Evolutionary conservation across 2,797 vertebrate species (phyloP), one percentile per base, ranked within the genome.

Genomic region (Brachyalestes nurse): DNA sequence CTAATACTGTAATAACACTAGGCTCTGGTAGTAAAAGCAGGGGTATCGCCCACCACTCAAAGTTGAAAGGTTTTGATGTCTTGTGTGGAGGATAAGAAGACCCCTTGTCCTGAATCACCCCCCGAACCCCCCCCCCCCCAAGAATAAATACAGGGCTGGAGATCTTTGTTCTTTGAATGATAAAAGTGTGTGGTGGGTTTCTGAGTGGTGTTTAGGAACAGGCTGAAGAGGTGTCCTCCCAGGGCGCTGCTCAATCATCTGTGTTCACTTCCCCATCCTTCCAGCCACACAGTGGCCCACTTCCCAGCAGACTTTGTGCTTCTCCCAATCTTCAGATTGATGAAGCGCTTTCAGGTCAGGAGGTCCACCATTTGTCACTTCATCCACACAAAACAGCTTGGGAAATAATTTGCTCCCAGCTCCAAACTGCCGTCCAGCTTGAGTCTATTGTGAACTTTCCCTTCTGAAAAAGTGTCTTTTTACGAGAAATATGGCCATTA

Each of bases 161-260:
- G 45, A 55, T 57, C 47, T 69, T 71, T 79, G 64, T 83, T 61
- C 38, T 66, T 64, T 79, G 72, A 66, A 66, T 42, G 42, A 57
- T 73, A 40, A 51, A 57, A 79, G 42, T 79, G 21, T 42, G 87
- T 90, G 89, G 88, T 81, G 90, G 87, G 87, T 89, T 89, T 87
- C 81, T 81, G 85, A 88, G 88, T 84, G 70, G 79, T 82, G 84
- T 87, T 89, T 65, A 86, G 83, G 81, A 75, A 78, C 85, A 42
- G 86, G 62, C 82, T 73, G 71, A 71, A 88, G 78, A 78, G 82
- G 49, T n/a, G 42, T 85, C 80, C 85, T 85, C 38, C 75, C 82
- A 82, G 79, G 77, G 75, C 71, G 47, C 66, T 74, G 75, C 80
- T 90, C 83, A 84, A 78, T 88, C 82, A 81, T 88, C 82, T 88